Evolutionary conservation across 1,140 invertebrate species (phyloP).

Genomic region (Amphibalanus amphitrite): DNA sequence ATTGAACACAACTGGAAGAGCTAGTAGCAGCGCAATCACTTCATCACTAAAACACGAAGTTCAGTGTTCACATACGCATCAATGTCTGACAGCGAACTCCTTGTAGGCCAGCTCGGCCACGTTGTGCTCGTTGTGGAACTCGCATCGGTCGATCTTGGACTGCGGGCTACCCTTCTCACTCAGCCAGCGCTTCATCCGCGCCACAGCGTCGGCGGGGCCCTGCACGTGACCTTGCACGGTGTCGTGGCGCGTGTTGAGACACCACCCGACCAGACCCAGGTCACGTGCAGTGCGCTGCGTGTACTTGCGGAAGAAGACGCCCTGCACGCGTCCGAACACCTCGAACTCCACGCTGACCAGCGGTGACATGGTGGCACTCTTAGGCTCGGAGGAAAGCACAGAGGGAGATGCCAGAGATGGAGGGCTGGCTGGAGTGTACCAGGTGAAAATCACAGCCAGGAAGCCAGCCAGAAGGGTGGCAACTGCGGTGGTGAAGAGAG

Average conservation of each 20-base stretch:
- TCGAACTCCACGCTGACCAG: conserved; percentile 15
- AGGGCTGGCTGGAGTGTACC: no score
- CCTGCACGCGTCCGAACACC: conserved; percentile 17
- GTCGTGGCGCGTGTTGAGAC: conserved; percentile 15
- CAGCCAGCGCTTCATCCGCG: conserved; percentile 6
- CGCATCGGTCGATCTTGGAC: background rate
- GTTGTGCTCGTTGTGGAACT: background rate
- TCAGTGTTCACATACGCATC: background rate
- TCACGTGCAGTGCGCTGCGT: conserved; percentile 13
- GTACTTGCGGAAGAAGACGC: conserved; percentile 19
- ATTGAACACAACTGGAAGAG: no score
- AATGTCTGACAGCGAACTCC: background rate
- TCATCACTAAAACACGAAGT: no score
- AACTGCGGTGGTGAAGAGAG: no score
- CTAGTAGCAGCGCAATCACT: no score
- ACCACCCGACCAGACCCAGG: conserved; percentile 16
- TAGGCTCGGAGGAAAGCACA: no score
- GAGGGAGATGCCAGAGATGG: no score
- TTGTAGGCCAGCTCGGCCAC: background rate
- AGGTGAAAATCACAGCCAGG: no score
- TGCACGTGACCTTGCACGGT: conserved; percentile 16
- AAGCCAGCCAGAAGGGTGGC: no score
- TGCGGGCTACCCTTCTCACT: background rate
- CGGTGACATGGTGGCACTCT: conserved; percentile 2
- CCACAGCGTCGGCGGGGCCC: conserved; percentile 5